A percentile compares a stretch with the other conserved stretches of the same genome.
Conservation (phyloP, 2,113 vertebrate genomes). For the Hemiscyllium ocellatum region DNA sequence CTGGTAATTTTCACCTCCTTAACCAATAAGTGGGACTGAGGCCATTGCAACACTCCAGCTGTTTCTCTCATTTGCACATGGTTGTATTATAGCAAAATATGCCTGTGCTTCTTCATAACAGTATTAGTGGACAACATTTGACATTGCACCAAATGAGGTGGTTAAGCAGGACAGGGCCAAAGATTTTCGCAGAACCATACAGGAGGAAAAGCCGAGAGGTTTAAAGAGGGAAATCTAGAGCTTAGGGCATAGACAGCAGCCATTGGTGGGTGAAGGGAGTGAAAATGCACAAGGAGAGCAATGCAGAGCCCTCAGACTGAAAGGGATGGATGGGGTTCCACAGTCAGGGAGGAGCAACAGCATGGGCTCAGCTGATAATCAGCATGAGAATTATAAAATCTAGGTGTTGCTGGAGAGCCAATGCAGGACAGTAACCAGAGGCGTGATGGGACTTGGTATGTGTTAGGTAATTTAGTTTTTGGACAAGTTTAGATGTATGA, state of each 20-base stretch:
- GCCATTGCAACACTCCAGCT: not conserved
- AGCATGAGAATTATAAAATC: not conserved
- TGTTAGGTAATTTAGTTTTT: not conserved
- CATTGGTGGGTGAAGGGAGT: not conserved
- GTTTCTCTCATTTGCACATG: not conserved
- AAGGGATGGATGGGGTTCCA: not conserved
- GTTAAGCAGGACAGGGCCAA: not conserved
- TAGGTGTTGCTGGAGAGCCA: not conserved
- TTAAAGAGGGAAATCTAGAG: not conserved
- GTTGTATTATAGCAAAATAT: not conserved
- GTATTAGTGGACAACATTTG: not conserved
- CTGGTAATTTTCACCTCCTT: not conserved
- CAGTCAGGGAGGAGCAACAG: not conserved
- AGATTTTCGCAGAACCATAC: not conserved
- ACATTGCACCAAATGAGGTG: not conserved
- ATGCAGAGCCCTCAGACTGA: not conserved
- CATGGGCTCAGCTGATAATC: not conserved
- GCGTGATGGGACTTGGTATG: not conserved
- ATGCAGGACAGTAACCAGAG: not conserved
- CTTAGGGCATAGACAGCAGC: not conserved
- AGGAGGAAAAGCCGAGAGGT: not conserved
- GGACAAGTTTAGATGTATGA: not conserved
- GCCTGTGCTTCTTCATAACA: not conserved
- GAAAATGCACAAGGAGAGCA: not conserved
- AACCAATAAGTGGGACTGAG: not conserved